phyloP scores from a whole-genome alignment of 2,113 vertebrate species.

The Corydoras sp. region DNA sequence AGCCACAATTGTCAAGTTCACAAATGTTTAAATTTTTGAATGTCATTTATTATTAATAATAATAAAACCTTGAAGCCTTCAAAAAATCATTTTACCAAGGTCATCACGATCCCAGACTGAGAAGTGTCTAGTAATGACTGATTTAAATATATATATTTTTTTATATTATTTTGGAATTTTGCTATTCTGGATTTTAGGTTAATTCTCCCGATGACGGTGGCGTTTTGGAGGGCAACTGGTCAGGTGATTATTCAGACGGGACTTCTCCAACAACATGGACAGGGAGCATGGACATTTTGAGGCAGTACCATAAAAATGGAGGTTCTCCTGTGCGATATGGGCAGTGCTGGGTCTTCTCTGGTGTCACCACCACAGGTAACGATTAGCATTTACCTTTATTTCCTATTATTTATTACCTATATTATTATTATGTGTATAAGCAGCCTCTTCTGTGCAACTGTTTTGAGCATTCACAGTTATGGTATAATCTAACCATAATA shows the following conservation, averaged over 20 bases:
- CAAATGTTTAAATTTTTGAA: too few relatives aligned
- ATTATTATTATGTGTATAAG: too few relatives aligned
- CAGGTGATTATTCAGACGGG: conserved; percentile 70
- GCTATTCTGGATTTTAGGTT: conserved; percentile 69
- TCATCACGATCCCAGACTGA: too few relatives aligned
- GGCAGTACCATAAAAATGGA: conserved; percentile 63
- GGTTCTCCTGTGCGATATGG: conserved; percentile 78
- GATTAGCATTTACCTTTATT: background rate
- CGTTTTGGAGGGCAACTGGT: conserved; percentile 84
- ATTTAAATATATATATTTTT: background rate
- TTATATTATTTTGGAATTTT: conserved; percentile 42
- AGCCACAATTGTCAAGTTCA: background rate
- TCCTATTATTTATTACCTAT: too few relatives aligned
- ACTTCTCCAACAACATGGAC: conserved; percentile 79
- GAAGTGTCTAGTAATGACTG: too few relatives aligned
- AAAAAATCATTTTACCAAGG: too few relatives aligned
- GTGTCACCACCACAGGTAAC: conserved; percentile 72
- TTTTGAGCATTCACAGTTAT: too few relatives aligned
- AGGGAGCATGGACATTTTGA: conserved; percentile 82
- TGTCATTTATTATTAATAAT: too few relatives aligned
- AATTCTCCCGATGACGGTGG: conserved; percentile 83
- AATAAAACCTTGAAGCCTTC: too few relatives aligned
- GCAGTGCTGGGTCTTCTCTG: conserved; percentile 93
- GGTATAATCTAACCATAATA: too few relatives aligned
- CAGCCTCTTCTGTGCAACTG: too few relatives aligned